Evolutionary conservation across 2,888 invertebrate genomes (phyloP), one percentile per base, ranked within the genome.

Genomic region (Macrophya annulata): DNA sequence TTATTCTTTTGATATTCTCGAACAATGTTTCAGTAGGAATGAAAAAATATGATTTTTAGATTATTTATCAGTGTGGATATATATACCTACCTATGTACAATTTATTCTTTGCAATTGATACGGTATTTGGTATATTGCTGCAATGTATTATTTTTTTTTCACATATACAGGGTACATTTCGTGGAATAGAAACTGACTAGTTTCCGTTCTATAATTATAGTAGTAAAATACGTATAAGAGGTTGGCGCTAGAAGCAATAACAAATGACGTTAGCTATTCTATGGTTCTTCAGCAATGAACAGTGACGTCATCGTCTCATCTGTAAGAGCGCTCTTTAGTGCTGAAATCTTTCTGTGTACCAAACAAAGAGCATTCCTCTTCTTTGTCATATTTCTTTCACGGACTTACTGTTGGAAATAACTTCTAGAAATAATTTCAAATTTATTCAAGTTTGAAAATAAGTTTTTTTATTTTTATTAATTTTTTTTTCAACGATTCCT

Each of bases 271-370:
- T 62, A 43, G n/a, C 62, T 1, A 12, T 21, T 12, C 12, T 15
- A 40, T 62, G 40, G 37, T 62, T 43, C 43, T 15, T 81, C 40
- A 40, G n/a, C 62, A 81, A 43, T 62, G 43, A 43, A 40, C 12
- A 21, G 21, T 81, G 81, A 81, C 62, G 81, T 62, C 81, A 65
- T 40, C 40, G 43, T 37, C 59, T 25, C 62, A 81, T 81, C 81
- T 17, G 48, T n/a, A 21, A 74, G n/a, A 43, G 45, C 45, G 21
- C 43, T 74, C 6, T n/a, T 55, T 37, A 55, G 15, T 74, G 72
- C 72, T 74, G 3, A 43, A 43, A 8, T 17, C 37, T 55, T 48
- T 43, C 15, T 43, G n/a, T 43, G n/a, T 37, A 81, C 62, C n/a
- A 8, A 62, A 81, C 81, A 81, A 81, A 62, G 81, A 81, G 48